These are phyloP conservation scores for Saxicola maurus DNA, from an alignment of 2,797 vertebrate species.

Conservation along the genomic window DNA sequence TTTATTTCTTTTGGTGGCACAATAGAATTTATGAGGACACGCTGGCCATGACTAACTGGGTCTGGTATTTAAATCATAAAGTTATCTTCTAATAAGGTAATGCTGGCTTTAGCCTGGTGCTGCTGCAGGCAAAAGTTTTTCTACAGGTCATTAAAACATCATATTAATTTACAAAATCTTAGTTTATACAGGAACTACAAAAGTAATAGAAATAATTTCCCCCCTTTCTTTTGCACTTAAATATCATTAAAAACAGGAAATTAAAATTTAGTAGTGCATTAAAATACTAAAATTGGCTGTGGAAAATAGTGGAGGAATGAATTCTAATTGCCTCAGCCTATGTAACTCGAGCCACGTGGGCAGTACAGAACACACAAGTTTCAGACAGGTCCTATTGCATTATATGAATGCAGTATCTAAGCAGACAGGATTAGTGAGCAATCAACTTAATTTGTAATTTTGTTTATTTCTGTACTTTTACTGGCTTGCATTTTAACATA, in stretches of 20 bases:
- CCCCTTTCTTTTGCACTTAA: neutral
- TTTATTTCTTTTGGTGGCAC: neutral
- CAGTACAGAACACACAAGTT: neutral
- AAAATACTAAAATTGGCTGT: conserved; percentile 48
- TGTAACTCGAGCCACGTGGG: conserved; percentile 12
- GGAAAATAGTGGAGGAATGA: conserved; percentile 53
- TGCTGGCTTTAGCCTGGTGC: neutral
- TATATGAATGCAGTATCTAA: neutral
- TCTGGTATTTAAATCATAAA: neutral
- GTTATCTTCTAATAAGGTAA: conserved; percentile 2
- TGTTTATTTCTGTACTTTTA: conserved; percentile 19
- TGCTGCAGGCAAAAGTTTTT: neutral
- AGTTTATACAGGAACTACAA: neutral
- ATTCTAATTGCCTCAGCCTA: conserved; percentile 32
- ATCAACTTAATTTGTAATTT: conserved; percentile 16
- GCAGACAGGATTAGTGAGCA: neutral
- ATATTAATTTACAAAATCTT: neutral
- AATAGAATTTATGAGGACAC: neutral
- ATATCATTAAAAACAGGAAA: conserved; percentile 45
- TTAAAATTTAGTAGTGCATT: conserved; percentile 54
- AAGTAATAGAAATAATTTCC: conserved; percentile 18
- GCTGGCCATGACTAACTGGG: neutral
- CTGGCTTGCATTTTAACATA: neutral
- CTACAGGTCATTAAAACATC: neutral
- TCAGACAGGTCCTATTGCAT: neutral